phyloP scores from a whole-genome alignment of 2,888 invertebrate genomes.

The Oscheius sp. region DNA sequence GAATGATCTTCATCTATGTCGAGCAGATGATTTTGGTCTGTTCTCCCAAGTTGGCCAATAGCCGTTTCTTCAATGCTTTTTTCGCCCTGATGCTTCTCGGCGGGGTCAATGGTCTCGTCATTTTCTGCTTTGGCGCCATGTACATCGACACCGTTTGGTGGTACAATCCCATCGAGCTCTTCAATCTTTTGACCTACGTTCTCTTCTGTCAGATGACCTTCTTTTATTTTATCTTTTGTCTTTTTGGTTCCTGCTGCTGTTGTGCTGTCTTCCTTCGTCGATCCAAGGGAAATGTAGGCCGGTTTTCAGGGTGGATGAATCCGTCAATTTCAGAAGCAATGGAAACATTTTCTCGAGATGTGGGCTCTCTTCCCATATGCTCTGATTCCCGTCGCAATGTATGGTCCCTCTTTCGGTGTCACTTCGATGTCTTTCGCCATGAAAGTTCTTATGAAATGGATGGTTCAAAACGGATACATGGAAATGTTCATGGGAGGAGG shows the following conservation, averaged over 20 bases:
- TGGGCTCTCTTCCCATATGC: conserved; percentile 55
- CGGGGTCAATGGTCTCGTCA: conserved; percentile 47
- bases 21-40: conserved; percentile 50
- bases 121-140: conserved; percentile 51
- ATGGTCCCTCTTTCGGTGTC: conserved; percentile 53
- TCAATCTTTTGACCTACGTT: conserved; percentile 51
- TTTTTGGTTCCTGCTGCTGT: conserved; percentile 56
- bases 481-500: conserved; percentile 31
- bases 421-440: conserved; percentile 50
- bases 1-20: conserved; percentile 55
- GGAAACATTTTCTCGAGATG: conserved; percentile 52
- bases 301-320: not conserved
- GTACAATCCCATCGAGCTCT: conserved; percentile 55
- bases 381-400: conserved; percentile 50
- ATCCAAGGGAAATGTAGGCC: conserved; percentile 39
- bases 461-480: conserved; percentile 42
- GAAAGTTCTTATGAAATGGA: conserved; percentile 46
- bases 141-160: conserved; percentile 52
- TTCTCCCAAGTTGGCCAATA: conserved; percentile 46
- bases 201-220: conserved; percentile 49
- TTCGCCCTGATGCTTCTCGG: conserved; percentile 49
- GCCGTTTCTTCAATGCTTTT: conserved; percentile 49
- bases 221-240: conserved; percentile 55
- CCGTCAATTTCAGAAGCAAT: conserved; percentile 40
- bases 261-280: conserved; percentile 41